These are phyloP conservation scores for Scyliorhinus canicula DNA, from an alignment of 2,797 vertebrate genomes.

Conservation along the genomic window DNA sequence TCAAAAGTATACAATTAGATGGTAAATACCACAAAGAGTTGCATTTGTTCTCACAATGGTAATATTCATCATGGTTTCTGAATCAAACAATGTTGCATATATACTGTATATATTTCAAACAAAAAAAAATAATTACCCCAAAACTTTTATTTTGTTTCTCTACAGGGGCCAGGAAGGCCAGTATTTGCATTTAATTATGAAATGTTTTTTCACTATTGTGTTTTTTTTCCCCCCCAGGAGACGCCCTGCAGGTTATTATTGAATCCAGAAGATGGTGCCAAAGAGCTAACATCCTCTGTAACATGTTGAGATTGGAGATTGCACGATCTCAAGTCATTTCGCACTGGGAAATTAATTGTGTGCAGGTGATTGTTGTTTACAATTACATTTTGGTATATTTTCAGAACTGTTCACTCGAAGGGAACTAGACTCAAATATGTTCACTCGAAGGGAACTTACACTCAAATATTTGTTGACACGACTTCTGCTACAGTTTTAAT, in stretches of 20 bases:
- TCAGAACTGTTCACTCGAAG: background rate
- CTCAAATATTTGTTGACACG: background rate
- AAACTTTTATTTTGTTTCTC: background rate
- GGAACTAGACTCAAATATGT: background rate
- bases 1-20: background rate
- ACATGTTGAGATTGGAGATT: background rate
- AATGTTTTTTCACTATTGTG: background rate
- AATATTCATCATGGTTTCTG: background rate
- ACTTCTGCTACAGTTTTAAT: slow-evolving; percentile 3
- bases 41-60: background rate
- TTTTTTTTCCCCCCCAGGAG: background rate
- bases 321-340: background rate
- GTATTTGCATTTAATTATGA: background rate
- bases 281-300: slow-evolving; percentile 10
- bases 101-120: background rate
- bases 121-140: background rate
- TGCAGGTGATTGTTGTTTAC: background rate
- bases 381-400: background rate
- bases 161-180: background rate
- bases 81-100: too few species aligned
- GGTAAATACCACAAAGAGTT: background rate
- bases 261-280: slow-evolving; percentile 40
- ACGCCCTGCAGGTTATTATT: background rate
- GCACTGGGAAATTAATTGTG: background rate
- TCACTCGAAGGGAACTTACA: background rate